phyloP scores from a whole-genome alignment of 2,113 vertebrate species.

The Craseonycteris thonglongyai region DNA sequence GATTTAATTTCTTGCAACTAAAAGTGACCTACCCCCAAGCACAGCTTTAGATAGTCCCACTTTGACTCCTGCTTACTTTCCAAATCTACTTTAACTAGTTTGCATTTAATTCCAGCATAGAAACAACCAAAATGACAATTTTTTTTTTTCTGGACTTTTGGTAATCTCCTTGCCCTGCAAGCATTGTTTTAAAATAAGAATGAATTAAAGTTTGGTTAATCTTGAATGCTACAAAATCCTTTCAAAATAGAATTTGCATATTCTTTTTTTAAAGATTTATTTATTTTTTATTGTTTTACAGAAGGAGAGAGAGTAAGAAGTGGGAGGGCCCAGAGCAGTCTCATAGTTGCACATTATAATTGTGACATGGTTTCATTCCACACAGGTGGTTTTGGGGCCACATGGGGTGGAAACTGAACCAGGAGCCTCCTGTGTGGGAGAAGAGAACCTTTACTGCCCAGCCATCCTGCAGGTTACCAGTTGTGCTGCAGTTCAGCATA shows the following conservation, averaged over 20 bases:
- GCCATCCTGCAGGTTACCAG: too few species aligned
- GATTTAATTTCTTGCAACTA: conserved; percentile 59
- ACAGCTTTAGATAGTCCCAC: conserved; percentile 14
- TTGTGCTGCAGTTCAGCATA: too few species aligned
- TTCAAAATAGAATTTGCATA: conserved; percentile 41
- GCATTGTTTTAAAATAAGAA: conserved; percentile 50
- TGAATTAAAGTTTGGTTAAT: conserved; percentile 49
- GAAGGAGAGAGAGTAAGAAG: too few species aligned
- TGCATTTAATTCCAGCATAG: conserved; percentile 11
- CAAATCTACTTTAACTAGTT: neutral
- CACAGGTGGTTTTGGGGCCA: too few species aligned
- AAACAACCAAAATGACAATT: conserved; percentile 8
- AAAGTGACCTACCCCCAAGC: conserved; percentile 45
- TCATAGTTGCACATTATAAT: too few species aligned
- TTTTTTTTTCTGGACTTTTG: conserved; percentile 10
- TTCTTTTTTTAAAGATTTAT: too few species aligned
- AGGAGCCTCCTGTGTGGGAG: too few species aligned
- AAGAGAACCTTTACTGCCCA: too few species aligned
- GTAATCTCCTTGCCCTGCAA: conserved; percentile 12
- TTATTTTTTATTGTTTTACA: too few species aligned
- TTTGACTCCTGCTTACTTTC: conserved; percentile 33
- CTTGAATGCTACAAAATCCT: conserved; percentile 28
- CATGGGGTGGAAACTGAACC: too few species aligned
- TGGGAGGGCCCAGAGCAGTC: too few species aligned
- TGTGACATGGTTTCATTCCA: too few species aligned